Evolutionary conservation across 23 tunicate genomes (phyloP).

Genomic region (Diplosoma virens): DNA sequence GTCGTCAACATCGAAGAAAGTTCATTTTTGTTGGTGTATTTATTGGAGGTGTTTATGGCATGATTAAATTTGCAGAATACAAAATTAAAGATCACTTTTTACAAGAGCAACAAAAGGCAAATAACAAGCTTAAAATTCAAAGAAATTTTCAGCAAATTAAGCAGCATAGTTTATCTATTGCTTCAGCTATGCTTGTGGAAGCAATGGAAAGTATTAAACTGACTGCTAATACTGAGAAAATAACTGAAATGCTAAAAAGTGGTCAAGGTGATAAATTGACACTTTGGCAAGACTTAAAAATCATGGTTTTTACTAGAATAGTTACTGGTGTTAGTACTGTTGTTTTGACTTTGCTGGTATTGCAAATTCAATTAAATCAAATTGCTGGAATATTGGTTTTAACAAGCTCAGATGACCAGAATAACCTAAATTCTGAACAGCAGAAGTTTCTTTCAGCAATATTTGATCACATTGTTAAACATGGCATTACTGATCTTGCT

Average conservation of each 20-base stretch:
- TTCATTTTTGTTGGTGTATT: constrained; percentile 81
- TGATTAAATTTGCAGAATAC: constrained; percentile 63
- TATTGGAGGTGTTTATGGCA: constrained; percentile 66
- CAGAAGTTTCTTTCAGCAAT: constrained; percentile 37
- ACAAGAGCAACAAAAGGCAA: constrained; percentile 43
- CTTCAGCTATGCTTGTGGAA: constrained; percentile 28
- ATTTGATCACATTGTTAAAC: constrained; percentile 31
- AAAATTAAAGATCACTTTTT: constrained; percentile 43
- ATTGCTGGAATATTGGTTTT: constrained; percentile 39
- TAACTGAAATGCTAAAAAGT: constrained; percentile 31
- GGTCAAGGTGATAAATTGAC: constrained; percentile 25
- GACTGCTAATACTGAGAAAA: constrained; percentile 32
- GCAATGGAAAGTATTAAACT: constrained; percentile 18
- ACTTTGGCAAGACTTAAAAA: constrained; percentile 75
- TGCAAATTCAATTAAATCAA: constrained; percentile 57
- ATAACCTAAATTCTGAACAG: constrained; percentile 16
- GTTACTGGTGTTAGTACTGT: constrained; percentile 35
- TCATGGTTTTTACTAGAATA: constrained; percentile 42
- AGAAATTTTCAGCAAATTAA: constrained; percentile 56
- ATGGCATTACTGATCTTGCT: constrained; percentile 28
- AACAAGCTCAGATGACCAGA: not conserved
- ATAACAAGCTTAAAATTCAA: constrained; percentile 16
- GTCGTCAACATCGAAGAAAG: constrained; percentile 67
- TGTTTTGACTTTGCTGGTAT: constrained; percentile 12
- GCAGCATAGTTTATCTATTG: constrained; percentile 46